Percentiles rank a stretch among this genome's conserved stretches.
These are phyloP conservation scores for Drosophila antonietae DNA, from an alignment of 2,888 invertebrate species.

Conservation along the genomic window DNA sequence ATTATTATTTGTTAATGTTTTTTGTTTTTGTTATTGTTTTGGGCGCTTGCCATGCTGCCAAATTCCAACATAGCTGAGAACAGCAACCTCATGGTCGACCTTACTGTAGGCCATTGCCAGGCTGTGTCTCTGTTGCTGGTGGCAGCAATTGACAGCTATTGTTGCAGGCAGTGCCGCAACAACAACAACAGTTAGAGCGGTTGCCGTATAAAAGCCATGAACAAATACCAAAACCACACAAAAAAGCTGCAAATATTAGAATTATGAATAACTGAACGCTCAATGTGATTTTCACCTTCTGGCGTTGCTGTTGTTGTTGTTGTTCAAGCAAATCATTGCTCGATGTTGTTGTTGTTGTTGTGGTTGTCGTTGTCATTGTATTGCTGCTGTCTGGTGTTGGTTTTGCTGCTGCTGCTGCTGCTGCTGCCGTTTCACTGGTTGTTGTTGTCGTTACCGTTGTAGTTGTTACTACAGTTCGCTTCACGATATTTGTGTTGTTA, in stretches of 20 bases:
- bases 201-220: constrained; percentile 83
- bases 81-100: constrained; percentile 33
- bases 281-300: constrained; percentile 85
- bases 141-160: constrained; percentile 35
- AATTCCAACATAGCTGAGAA: constrained; percentile 13
- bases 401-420: constrained; percentile 20
- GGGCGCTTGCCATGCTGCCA: constrained; percentile 30
- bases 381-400: constrained; percentile 44
- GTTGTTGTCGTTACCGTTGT: constrained; percentile 80
- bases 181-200: constrained; percentile 67
- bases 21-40: constrained; percentile 30
- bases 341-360: constrained; percentile 52
- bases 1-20: constrained; percentile 26
- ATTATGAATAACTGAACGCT: constrained; percentile 83
- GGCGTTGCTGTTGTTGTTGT: constrained; percentile 66
- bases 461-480: constrained; percentile 79
- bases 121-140: constrained; percentile 33
- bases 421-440: constrained; percentile 51
- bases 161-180: constrained; percentile 54
- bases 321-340: constrained; percentile 49
- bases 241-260: constrained; percentile 83
- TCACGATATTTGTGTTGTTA: constrained; percentile 53
- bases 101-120: constrained; percentile 56
- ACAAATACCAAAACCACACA: constrained; percentile 85
- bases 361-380: constrained; percentile 64